These are phyloP conservation scores for Tragulus kanchil DNA, from an alignment of 2,113 vertebrate species.

Conservation along the genomic window DNA sequence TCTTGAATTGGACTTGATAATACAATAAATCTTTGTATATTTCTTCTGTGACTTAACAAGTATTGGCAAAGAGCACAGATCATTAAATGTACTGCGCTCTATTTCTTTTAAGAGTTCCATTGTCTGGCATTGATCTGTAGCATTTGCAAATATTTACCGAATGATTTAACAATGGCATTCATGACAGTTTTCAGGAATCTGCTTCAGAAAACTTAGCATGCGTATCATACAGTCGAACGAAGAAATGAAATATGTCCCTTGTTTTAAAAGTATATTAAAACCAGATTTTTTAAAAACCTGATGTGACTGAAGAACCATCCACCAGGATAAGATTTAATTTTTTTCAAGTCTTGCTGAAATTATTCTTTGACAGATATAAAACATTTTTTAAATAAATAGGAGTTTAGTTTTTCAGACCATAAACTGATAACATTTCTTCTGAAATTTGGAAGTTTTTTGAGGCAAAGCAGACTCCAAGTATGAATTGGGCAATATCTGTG, in stretches of 20 bases:
- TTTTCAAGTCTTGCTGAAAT: slow-evolving; percentile 43
- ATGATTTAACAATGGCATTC: background rate
- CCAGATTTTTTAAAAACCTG: background rate
- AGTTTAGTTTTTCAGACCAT: background rate
- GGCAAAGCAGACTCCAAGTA: background rate
- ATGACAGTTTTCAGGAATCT: background rate
- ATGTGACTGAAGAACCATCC: background rate
- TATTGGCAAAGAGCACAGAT: background rate
- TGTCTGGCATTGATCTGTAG: background rate
- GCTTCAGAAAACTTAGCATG: background rate
- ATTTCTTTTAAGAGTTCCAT: background rate
- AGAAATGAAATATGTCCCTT: background rate
- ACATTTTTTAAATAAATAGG: slow-evolving; percentile 25
- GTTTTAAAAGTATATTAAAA: slow-evolving; percentile 17
- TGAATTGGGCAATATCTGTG: background rate
- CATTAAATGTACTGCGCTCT: background rate
- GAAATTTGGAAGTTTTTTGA: slow-evolving; percentile 30
- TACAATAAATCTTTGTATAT: background rate
- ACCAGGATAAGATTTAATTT: background rate
- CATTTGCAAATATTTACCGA: background rate
- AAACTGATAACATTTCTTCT: slow-evolving; percentile 1
- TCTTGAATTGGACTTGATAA: background rate
- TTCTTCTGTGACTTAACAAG: background rate
- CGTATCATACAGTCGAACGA: background rate
- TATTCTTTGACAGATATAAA: slow-evolving; percentile 19